phyloP scores from a whole-genome alignment of 1,140 invertebrate genomes.

The Venturia canescens region DNA sequence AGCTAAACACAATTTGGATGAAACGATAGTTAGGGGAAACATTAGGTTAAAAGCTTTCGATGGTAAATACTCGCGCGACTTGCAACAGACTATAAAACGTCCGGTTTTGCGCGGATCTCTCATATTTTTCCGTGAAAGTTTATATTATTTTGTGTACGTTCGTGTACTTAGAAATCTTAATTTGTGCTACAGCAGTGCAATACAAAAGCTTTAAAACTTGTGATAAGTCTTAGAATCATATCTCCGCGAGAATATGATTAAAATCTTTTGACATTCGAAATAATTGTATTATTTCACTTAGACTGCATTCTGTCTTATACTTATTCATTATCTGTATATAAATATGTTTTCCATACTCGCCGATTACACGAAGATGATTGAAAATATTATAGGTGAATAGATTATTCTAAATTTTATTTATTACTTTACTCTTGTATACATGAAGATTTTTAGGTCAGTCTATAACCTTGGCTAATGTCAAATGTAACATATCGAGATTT shows the following conservation, averaged over 20 bases:
- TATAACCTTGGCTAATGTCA: constrained; percentile 18
- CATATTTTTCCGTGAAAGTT: background rate
- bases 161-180: background rate
- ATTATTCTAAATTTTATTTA: background rate
- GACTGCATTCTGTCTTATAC: constrained; percentile 26
- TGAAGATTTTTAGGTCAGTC: background rate
- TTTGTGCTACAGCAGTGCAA: background rate
- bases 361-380: constrained; percentile 54
- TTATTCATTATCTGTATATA: constrained; percentile 3
- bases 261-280: background rate
- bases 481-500: constrained; percentile 28
- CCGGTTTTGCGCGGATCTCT: background rate
- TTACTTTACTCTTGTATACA: background rate
- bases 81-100: constrained; percentile 7
- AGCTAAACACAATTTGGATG: background rate
- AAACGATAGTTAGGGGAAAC: background rate
- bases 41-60: constrained; percentile 7
- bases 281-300: background rate
- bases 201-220: too few species aligned
- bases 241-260: background rate
- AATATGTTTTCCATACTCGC: constrained; percentile 62
- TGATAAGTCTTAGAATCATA: too few species aligned
- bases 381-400: constrained; percentile 61
- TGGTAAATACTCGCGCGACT: background rate
- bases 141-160: background rate